Base-by-base conservation (phyloP, 1,140 invertebrate species). In the Uloborus diversus region DNA sequence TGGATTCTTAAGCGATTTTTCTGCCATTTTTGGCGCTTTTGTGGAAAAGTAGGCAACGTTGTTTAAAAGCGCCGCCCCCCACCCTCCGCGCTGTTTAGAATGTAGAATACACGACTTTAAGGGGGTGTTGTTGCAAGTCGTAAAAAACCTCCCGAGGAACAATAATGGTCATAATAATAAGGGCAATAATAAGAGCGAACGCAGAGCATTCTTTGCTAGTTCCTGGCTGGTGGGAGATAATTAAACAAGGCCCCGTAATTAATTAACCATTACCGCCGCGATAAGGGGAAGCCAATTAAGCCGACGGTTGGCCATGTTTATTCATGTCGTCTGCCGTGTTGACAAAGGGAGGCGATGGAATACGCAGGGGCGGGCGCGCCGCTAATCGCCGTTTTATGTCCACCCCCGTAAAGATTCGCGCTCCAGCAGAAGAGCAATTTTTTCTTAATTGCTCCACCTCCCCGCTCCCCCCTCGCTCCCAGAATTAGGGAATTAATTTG, bases 271-370 rank as follows among this genome's bases (percentile, higher is more conserved):
- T 78, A 78, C 61, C 49, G 42, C 32, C 32, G 73, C 33, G 73
- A 78, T 78, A 65, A 78, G 73, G 73, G 73, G 62, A 65, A 66
- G 49, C 49, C 73, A 65, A 78, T 65, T 78, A 65, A 65, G 62
- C 49, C 33, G 62, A 78, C 73, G 61, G 73, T 78, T 66, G 73
- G 73, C 73, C 49, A 78, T 78, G 73, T 78, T 78, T 78, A 78
- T 78, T 78, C 73, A 78, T 78, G 73, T 78, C 62, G 61, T 56
- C 49, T 42, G 62, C 61, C 51, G 73, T 78, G 73, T 78, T 78
- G 73, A 78, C 73, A 78, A 78, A 78, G 57, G 70, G 57, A 27
- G 64, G 14, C 30, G 30, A 42, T 42, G 37, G 17, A 17, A 4
- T 20, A 27, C 25, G 37, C 35, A 25, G 56, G 56, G 59, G 57